Percentiles rank a stretch among this genome's conserved stretches.
phyloP scores from a whole-genome alignment of 1,140 invertebrate genomes.

The Saxidomus purpurata region DNA sequence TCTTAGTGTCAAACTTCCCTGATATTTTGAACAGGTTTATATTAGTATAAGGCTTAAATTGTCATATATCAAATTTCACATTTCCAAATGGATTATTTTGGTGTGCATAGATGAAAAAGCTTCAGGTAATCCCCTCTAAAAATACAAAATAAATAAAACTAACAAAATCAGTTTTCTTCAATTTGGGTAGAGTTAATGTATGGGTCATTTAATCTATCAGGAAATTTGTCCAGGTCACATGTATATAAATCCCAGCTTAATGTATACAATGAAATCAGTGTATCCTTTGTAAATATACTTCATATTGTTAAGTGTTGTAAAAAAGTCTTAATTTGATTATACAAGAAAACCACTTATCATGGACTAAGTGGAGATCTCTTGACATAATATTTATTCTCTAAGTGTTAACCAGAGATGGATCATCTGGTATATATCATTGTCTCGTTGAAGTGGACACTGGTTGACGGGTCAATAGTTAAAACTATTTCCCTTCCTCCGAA shows the following conservation, averaged over 20 bases:
- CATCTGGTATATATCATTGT: neutral
- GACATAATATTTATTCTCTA: neutral
- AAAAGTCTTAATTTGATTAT: neutral
- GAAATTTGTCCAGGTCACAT: neutral
- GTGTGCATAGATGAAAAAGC: too few species aligned
- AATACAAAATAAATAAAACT: too few species aligned
- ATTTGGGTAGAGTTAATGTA: neutral
- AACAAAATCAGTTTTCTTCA: too few species aligned
- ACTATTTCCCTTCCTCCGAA: too few species aligned
- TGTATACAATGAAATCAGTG: constrained; percentile 4
- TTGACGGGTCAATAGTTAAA: too few species aligned
- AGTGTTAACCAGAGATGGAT: neutral
- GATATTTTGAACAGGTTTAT: too few species aligned
- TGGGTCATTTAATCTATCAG: neutral
- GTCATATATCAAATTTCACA: too few species aligned
- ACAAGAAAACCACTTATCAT: neutral
- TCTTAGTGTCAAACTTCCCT: too few species aligned
- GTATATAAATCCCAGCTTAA: neutral
- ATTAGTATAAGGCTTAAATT: too few species aligned
- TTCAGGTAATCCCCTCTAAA: too few species aligned
- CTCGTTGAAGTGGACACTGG: too few species aligned
- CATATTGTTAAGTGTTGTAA: neutral
- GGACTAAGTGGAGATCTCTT: neutral
- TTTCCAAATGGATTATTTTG: too few species aligned
- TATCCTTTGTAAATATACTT: constrained; percentile 6